phyloP scores from a whole-genome alignment of 2,888 invertebrate genomes.

The Pycnomerus fuliginosus region DNA sequence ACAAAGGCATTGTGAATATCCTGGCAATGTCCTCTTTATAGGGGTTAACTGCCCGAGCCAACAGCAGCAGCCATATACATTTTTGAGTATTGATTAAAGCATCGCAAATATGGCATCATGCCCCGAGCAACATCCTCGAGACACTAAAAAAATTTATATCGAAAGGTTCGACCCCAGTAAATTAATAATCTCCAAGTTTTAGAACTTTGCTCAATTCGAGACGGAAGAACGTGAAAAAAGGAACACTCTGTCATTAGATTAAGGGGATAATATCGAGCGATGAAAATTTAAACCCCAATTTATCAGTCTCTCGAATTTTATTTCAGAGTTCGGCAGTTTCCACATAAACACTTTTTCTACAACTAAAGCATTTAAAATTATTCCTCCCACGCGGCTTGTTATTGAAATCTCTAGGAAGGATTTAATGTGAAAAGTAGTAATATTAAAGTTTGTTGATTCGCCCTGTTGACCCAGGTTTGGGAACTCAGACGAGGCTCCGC shows the following conservation, averaged over 20 bases:
- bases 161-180: constrained; percentile 5
- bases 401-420: too few relatives aligned
- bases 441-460: constrained; percentile 31
- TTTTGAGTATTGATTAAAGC: constrained; percentile 20
- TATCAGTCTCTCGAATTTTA: too few relatives aligned
- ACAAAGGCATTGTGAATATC: constrained; percentile 21
- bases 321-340: too few relatives aligned
- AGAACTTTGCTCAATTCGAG: constrained; percentile 3
- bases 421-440: too few relatives aligned
- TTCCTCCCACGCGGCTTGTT: too few relatives aligned
- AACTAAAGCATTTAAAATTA: too few relatives aligned
- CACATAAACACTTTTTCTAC: too few relatives aligned
- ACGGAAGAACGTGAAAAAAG: constrained; percentile 3
- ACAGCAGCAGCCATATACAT: constrained; percentile 9
- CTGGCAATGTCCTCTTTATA: constrained; percentile 27
- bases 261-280: too few relatives aligned
- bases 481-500: constrained; percentile 28
- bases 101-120: constrained; percentile 11
- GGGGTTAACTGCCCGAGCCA: constrained; percentile 24
- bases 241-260: constrained; percentile 9
- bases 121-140: constrained; percentile 10
- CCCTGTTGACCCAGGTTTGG: constrained; percentile 29
- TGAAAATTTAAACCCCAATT: too few relatives aligned
- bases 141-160: constrained; percentile 9
- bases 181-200: constrained; percentile 13